A percentile compares a stretch with the other conserved stretches of the same genome.
Conservation (phyloP, 1,140 invertebrate genomes). For the Temnothorax curvispinosus region DNA sequence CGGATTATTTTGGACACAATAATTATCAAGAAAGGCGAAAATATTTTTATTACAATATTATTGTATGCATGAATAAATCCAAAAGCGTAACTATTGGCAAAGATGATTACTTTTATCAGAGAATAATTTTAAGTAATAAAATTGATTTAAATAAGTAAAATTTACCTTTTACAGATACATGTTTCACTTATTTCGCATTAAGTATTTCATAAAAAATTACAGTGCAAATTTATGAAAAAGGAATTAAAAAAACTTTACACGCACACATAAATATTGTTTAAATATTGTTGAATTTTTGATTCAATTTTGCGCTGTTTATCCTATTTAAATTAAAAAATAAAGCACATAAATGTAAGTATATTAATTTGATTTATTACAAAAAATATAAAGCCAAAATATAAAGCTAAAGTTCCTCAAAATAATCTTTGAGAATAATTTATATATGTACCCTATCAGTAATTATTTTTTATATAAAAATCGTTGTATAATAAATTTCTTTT, state of each 20-base stretch:
- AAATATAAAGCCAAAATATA: slow-evolving; percentile 19
- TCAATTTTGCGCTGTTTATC: not conserved
- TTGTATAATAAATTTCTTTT: not conserved
- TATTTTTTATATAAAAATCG: not conserved
- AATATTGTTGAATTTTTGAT: not conserved
- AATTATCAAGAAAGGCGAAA: not conserved
- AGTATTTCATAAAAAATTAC: not conserved
- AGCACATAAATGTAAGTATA: slow-evolving; percentile 26
- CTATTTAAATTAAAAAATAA: slow-evolving; percentile 13
- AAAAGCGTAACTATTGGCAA: not conserved
- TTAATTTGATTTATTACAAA: slow-evolving; percentile 8
- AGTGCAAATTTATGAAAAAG: not conserved
- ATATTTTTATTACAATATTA: slow-evolving; percentile 20
- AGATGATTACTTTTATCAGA: not conserved
- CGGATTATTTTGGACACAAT: not conserved
- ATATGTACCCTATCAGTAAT: not conserved
- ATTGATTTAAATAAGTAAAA: not conserved
- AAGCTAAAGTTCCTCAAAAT: slow-evolving; percentile 18
- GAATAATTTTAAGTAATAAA: not conserved
- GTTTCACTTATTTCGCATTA: not conserved
- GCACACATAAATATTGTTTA: not conserved
- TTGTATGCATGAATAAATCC: not conserved
- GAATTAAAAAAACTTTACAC: not conserved
- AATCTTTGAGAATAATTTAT: slow-evolving; percentile 21
- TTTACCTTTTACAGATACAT: not conserved